Base-by-base conservation (phyloP, 2,113 vertebrate species). In the Vulpes lagopus region DNA sequence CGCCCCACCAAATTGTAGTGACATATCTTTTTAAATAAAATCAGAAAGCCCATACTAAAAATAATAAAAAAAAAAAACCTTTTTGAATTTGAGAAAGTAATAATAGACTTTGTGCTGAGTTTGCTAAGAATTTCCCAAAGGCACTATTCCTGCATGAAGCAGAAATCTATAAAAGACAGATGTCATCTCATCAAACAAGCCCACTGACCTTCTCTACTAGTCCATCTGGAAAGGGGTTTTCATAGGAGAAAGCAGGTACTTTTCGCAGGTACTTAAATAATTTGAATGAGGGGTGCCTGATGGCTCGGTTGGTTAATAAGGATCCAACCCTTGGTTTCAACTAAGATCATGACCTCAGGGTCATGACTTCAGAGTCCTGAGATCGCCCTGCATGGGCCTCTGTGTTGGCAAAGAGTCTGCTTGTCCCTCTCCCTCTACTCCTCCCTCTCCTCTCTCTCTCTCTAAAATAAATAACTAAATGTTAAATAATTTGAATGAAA, bases 71-170 rank as follows among this genome's bases (percentile, higher is more conserved):
- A 16, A 57, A 57, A 73, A 96, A 65, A 49, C 5, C 32, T 86
- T 57, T 89, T 15, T 69, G 38, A 95, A 93, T 78, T 59, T 69
- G 35, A 95, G 14, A 92, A 76, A 84, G 79, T 57, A 86, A 69
- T 79, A 82, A 71, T 38, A 80, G 65, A 25, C 22, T 84, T 71
- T 69, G 53, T 84, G 49, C 64, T 91, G 49, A 38, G 25, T 86
- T 91, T 96, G 32, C 76, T 93, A 96, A 90, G 38, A 71, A 92
- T 65, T 83, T 51, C 49, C 38, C 74, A 53, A 38, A 51, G 2
- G 19, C 4, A 73, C 3, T 8, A 67, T 92, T 89, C 27, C 38
- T 78, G 3, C 0, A 27, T 38, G 19, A 69, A 78, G 53, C 38
- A 79, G 78, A 32, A 82, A 86, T 86, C 38, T 78, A 0, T 59